phyloP scores from a whole-genome alignment of 1,140 invertebrate species.

The Drosophila elegans region DNA sequence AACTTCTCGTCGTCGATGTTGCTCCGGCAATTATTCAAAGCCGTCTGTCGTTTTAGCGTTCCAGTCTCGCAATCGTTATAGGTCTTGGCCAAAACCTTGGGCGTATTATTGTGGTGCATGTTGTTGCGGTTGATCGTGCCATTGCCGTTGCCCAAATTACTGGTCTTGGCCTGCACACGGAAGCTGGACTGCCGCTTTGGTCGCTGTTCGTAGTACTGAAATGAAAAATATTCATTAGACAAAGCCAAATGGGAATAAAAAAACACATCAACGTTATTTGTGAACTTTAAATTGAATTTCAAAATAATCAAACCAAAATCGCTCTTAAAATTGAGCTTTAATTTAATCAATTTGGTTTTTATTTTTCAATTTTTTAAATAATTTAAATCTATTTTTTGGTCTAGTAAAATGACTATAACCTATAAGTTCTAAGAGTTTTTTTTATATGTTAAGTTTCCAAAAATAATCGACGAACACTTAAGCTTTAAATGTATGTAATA shows the following conservation, averaged over 20 bases:
- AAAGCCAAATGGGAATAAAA: neutral
- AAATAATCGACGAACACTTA: too few species aligned
- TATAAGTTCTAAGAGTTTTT: too few species aligned
- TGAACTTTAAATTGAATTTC: too few species aligned
- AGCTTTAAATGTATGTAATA: too few species aligned
- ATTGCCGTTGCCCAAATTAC: constrained; percentile 85
- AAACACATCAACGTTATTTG: too few species aligned
- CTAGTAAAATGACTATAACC: too few species aligned
- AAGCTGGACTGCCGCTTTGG: constrained; percentile 87
- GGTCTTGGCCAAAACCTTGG: constrained; percentile 87
- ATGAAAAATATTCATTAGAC: neutral
- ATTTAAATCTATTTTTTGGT: too few species aligned
- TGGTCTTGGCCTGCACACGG: constrained; percentile 85
- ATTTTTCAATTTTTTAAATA: too few species aligned
- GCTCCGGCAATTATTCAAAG: constrained; percentile 85
- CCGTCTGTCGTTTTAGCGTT: constrained; percentile 91
- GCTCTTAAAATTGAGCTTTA: too few species aligned
- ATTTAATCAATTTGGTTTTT: too few species aligned
- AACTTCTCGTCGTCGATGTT: constrained; percentile 84
- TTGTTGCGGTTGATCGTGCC: constrained; percentile 87
- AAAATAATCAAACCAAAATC: too few species aligned
- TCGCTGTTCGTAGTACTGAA: constrained; percentile 81
- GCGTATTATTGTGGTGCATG: constrained; percentile 87
- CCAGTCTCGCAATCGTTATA: constrained; percentile 91
- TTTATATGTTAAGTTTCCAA: too few species aligned